phyloP scores from a whole-genome alignment of 2,797 vertebrate species.

The Argya squamiceps region DNA sequence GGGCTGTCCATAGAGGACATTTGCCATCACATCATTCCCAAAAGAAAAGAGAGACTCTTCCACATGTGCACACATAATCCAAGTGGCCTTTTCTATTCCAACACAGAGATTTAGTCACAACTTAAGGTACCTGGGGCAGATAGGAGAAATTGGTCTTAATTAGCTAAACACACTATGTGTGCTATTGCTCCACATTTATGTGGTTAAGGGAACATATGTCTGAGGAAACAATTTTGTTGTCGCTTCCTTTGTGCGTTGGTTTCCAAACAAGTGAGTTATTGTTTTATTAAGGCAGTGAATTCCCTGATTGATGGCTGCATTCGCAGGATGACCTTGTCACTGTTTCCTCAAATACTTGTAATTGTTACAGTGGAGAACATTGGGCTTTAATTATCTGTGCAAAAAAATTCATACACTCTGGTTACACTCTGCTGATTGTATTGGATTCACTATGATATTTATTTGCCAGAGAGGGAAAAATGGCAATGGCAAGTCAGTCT shows the following conservation, averaged over 20 bases:
- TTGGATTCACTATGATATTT: conserved; percentile 76
- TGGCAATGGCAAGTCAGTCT: conserved; percentile 64
- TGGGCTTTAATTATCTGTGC: conserved; percentile 82
- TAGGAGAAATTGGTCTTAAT: conserved; percentile 38
- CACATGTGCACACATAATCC: no score
- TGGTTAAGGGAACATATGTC: conserved; percentile 49
- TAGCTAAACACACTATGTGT: background rate
- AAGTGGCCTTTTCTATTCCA: background rate
- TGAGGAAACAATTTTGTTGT: conserved; percentile 53
- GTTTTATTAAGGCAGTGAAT: conserved; percentile 53
- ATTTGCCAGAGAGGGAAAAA: conserved; percentile 65
- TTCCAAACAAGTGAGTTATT: conserved; percentile 43
- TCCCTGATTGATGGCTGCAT: conserved; percentile 57
- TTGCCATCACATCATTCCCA: background rate
- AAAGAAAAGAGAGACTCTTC: background rate
- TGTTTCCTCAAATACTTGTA: conserved; percentile 73
- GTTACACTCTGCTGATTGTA: conserved; percentile 77
- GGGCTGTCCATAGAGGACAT: background rate
- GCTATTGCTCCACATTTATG: conserved; percentile 9
- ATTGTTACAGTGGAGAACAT: conserved; percentile 77
- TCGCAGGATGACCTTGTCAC: conserved; percentile 68
- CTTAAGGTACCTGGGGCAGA: background rate
- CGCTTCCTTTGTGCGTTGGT: background rate
- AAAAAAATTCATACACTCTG: conserved; percentile 70
- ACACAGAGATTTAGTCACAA: background rate